Conservation (phyloP, 2,113 vertebrate species). For the Emydocephalus ijimae region DNA sequence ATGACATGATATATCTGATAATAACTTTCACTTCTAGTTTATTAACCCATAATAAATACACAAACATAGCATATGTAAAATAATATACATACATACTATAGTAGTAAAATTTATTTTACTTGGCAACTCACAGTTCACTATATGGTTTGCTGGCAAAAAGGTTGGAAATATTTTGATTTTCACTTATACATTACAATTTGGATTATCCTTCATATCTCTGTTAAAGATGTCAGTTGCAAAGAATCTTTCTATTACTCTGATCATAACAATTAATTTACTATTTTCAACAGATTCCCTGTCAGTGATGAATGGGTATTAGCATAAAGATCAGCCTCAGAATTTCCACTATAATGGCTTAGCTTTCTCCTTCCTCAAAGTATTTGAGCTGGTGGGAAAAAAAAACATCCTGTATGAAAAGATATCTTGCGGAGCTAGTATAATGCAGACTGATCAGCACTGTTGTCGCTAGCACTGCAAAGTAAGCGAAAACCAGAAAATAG, state of each 20-base stretch:
- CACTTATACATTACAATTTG: neutral
- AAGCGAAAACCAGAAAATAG: slow-evolving; percentile 37
- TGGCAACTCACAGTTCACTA: neutral
- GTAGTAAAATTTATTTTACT: neutral
- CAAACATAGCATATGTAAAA: neutral
- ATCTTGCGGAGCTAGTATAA: slow-evolving; percentile 28
- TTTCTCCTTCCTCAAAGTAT: neutral
- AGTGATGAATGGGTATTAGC: neutral
- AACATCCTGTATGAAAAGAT: rapidly evolving
- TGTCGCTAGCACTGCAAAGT: slow-evolving; percentile 34
- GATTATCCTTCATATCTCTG: neutral
- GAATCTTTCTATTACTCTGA: neutral
- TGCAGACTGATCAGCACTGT: slow-evolving; percentile 41
- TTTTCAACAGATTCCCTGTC: neutral
- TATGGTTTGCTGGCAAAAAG: neutral
- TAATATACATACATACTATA: neutral
- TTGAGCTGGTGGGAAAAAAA: neutral
- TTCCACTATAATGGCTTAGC: slow-evolving; percentile 5
- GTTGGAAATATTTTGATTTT: too few relatives aligned
- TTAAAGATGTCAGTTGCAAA: neutral
- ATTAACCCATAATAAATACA: neutral
- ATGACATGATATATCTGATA: neutral
- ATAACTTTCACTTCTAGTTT: too few relatives aligned
- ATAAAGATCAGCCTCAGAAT: neutral
- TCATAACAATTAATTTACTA: neutral